A percentile compares a stretch with the other conserved stretches of the same genome.
These are phyloP conservation scores for Strigamia maritima DNA, from an alignment of 2,888 invertebrate genomes.

Conservation along the genomic window DNA sequence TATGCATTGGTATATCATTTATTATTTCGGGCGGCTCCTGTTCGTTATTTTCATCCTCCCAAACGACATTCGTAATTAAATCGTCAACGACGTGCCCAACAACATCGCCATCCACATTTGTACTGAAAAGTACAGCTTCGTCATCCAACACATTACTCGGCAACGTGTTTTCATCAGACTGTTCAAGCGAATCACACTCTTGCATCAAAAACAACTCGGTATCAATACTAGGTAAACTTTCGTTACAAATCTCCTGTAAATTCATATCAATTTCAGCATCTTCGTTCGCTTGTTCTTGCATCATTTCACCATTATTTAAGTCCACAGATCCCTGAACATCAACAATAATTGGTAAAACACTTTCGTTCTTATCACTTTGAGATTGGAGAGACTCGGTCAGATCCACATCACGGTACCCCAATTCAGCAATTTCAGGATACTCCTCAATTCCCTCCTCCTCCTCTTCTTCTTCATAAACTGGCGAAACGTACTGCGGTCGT, in stretches of 20 bases:
- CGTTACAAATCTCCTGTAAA: neutral
- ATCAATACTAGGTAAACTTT: neutral
- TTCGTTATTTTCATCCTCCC: neutral
- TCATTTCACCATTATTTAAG: neutral
- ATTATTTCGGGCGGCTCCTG: neutral
- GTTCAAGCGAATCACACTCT: neutral
- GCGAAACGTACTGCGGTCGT: neutral
- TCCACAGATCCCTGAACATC: constrained; percentile 32
- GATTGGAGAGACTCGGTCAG: neutral
- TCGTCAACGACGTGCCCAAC: neutral
- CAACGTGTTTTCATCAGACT: neutral
- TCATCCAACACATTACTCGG: neutral
- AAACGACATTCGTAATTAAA: neutral
- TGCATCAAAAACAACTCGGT: neutral
- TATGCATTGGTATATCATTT: neutral
- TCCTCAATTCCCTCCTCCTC: constrained; percentile 12
- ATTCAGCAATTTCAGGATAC: neutral
- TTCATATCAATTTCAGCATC: neutral
- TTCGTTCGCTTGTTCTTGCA: neutral
- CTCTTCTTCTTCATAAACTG: neutral
- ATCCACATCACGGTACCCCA: neutral
- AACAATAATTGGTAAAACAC: constrained; percentile 28
- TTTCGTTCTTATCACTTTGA: neutral
- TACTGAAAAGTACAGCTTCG: neutral
- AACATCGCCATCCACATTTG: neutral